A percentile compares a stretch with the other conserved stretches of the same genome.
Conservation (phyloP, 2,888 invertebrate genomes). For the Xylota sylvarum region DNA sequence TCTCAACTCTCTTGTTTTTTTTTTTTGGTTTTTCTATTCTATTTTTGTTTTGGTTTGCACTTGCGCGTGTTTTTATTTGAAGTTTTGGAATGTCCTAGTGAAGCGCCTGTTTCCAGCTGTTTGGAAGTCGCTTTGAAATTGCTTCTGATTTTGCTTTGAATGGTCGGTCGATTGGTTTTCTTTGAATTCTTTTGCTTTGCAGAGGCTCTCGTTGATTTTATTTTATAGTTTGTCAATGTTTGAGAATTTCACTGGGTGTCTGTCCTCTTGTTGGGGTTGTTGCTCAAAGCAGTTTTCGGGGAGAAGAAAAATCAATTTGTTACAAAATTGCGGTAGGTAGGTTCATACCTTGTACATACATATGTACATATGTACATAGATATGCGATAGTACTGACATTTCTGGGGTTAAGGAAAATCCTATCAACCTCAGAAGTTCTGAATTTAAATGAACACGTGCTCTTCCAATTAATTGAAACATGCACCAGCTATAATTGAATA, state of each 20-base stretch:
- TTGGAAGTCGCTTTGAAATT: constrained; percentile 46
- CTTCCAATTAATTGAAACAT: no score
- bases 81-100: constrained; percentile 53
- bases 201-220: constrained; percentile 13
- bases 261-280: constrained; percentile 7
- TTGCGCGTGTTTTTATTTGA: constrained; percentile 53
- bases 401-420: no score
- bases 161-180: constrained; percentile 6
- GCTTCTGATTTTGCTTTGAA: constrained; percentile 30
- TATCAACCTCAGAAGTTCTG: no score
- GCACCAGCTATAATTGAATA: no score
- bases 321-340: constrained; percentile 57
- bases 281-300: constrained; percentile 31
- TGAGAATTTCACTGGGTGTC: constrained; percentile 14
- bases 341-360: no score
- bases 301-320: constrained; percentile 58
- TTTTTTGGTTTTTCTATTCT: background rate
- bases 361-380: no score
- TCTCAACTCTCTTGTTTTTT: constrained; percentile 43
- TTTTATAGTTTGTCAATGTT: constrained; percentile 41
- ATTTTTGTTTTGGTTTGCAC: constrained; percentile 43
- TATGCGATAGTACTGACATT: no score
- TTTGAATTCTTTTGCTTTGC: background rate
- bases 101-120: constrained; percentile 68
- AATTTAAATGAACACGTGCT: no score